phyloP scores from a whole-genome alignment of 2,797 vertebrate genomes.

The Phyllotis vaccarum region DNA sequence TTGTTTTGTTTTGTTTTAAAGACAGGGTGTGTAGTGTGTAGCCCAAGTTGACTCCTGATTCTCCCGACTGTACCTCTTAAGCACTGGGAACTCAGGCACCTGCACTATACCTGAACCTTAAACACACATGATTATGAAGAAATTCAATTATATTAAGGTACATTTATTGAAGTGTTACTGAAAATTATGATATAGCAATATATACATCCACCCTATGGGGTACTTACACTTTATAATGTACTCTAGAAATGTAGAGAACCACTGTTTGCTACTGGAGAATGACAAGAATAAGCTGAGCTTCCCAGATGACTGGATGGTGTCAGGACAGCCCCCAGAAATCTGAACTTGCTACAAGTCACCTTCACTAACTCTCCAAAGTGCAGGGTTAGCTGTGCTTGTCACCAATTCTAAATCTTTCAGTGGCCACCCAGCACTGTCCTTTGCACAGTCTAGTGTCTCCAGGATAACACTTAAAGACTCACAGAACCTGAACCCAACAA shows the following conservation, averaged over 20 bases:
- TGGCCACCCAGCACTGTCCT: neutral
- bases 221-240: neutral
- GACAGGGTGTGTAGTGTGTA: neutral
- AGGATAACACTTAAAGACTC: neutral
- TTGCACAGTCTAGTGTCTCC: neutral
- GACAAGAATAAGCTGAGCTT: neutral
- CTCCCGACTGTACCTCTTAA: neutral
- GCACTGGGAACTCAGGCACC: neutral
- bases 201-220: neutral
- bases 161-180: neutral
- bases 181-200: neutral
- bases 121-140: neutral
- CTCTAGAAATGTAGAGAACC: neutral
- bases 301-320: neutral
- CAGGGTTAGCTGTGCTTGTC: neutral
- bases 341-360: neutral
- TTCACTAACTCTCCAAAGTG: neutral
- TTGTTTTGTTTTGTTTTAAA: neutral
- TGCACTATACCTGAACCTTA: neutral
- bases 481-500: neutral
- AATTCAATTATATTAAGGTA: constrained; percentile 11
- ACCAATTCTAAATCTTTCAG: neutral
- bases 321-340: neutral
- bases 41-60: neutral
- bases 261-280: neutral